Evolutionary conservation across 2,888 invertebrate genomes (phyloP), one percentile per base, ranked within the genome.

Genomic region (Gastrophysa polygoni): DNA sequence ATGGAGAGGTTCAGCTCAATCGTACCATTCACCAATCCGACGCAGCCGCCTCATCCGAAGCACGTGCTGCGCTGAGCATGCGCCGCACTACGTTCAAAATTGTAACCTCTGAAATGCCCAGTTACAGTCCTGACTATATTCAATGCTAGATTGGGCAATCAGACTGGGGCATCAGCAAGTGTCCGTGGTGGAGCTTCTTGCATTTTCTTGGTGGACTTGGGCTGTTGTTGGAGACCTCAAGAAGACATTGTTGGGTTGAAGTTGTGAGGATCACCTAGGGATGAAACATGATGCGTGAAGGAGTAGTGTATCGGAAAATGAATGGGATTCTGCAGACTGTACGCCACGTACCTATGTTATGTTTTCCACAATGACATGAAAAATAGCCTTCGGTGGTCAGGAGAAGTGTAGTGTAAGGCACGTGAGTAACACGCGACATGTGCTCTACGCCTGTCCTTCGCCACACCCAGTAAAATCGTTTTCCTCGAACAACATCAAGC

Each of bases 1-100:
- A 83, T 81, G 82, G 79, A 75, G 80, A 79, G 77, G 50, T 56
- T 65, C 64, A 59, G 61, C 66, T 57, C 38, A 11, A 14, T 38
- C 10, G 68, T 72, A 69, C 70, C 73, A 74, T 74, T 74, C 73
- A 74, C 70, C 59, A 71, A 64, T 52, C 61, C 61, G 59, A 67
- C 70, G 73, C 72, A 71, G 64, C 38, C 71, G 71, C 71, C 50
- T 59, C 58, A 52, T 56, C 46, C 50, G 8, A 14, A 58, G 54
- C 65, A 65, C 65, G 61, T 65, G 65, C 55, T 65, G 59, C 57
- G 47, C 28, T 17, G 55, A 32, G 24, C 57, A n/a, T 48, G 64
- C 59, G 65, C 65, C 47, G 2, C 43, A 6, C 46, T 14, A 44
- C 28, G n/a, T 29, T n/a, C n/a, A 51, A 16, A 24, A 32, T 47